phyloP scores from a whole-genome alignment of 2,888 invertebrate species.

The Torymus texanus region DNA sequence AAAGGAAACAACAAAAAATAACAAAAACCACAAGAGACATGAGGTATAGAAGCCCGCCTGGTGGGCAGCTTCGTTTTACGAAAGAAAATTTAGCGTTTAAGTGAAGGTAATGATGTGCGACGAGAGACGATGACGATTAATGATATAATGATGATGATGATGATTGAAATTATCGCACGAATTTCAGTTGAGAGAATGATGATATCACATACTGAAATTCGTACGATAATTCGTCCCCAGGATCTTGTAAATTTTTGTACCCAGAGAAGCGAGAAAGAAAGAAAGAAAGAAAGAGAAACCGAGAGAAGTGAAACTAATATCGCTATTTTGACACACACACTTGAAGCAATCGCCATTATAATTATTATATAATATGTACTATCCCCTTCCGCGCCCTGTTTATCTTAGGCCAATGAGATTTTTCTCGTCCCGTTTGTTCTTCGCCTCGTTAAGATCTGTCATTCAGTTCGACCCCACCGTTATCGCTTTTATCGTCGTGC shows the following conservation, averaged over 20 bases:
- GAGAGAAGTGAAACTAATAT: slow-evolving; percentile 24
- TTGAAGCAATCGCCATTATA: slow-evolving; percentile 43
- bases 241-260: slow-evolving; percentile 38
- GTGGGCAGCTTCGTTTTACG: slow-evolving; percentile 1
- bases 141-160: not conserved
- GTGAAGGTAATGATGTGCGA: not conserved
- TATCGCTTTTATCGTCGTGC: too few relatives aligned
- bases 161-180: not conserved
- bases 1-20: too few relatives aligned
- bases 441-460: slow-evolving; percentile 19
- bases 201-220: not conserved
- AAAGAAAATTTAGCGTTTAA: slow-evolving; percentile 11
- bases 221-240: not conserved
- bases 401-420: slow-evolving; percentile 43
- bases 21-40: too few relatives aligned
- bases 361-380: not conserved
- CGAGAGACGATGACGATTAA: not conserved
- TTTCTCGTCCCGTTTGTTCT: slow-evolving; percentile 42
- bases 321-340: slow-evolving; percentile 46
- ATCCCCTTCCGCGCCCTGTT: not conserved
- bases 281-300: not conserved
- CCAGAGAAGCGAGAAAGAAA: not conserved
- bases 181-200: not conserved
- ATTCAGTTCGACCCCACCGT: not conserved
- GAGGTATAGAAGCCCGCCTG: too few relatives aligned